Conservation (phyloP, 2,797 vertebrate species). For the Tragelaphus oryx region DNA sequence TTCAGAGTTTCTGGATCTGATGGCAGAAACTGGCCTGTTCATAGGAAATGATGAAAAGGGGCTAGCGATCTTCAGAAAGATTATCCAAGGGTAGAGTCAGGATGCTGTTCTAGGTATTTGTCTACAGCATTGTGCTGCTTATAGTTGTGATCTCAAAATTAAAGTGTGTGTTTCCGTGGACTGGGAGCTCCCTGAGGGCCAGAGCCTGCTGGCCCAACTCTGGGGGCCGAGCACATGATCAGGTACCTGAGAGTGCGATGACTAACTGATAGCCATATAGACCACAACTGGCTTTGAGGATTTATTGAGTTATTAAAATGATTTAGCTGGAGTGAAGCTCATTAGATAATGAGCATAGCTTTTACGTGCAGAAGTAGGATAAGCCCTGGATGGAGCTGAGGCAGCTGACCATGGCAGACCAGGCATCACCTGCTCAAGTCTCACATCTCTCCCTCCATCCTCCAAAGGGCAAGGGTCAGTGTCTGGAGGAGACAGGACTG, state of each 20-base stretch:
- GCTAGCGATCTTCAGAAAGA: not conserved
- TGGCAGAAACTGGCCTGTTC: not conserved
- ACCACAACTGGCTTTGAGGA: not conserved
- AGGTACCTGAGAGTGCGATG: not conserved
- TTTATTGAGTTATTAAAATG: not conserved
- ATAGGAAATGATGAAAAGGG: not conserved
- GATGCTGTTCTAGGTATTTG: not conserved
- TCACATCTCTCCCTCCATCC: not conserved
- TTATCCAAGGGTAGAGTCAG: not conserved
- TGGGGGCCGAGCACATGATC: not conserved
- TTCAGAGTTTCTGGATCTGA: not conserved
- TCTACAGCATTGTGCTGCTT: not conserved
- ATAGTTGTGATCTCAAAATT: not conserved
- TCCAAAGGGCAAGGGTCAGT: not conserved
- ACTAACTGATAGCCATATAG: not conserved
- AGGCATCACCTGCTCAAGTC: not conserved
- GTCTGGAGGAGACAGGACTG: not conserved
- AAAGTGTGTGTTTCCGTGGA: not conserved
- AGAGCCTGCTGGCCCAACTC: not conserved
- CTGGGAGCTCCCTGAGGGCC: not conserved
- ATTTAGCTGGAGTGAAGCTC: not conserved
- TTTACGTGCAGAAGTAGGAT: not conserved
- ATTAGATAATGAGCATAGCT: not conserved
- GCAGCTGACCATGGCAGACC: not conserved
- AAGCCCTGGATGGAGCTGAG: not conserved